phyloP scores from a whole-genome alignment of 2,888 invertebrate genomes.

The Acanthoscelides obtectus region DNA sequence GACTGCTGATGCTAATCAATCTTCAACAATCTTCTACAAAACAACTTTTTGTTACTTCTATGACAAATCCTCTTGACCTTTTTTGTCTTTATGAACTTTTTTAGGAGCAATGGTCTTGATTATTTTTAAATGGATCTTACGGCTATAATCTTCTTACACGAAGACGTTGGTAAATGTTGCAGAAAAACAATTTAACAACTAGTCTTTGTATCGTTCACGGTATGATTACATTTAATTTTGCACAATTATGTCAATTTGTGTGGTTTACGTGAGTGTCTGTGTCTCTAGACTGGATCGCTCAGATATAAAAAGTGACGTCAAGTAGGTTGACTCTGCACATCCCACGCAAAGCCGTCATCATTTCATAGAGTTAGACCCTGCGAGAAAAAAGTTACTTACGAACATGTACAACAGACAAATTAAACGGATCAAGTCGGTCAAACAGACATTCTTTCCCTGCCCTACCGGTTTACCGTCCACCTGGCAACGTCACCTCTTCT shows the following conservation, averaged over 20 bases:
- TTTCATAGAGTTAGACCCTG: too few species aligned
- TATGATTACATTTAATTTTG: background rate
- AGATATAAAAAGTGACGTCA: background rate
- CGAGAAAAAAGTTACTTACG: too few species aligned
- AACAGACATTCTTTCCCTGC: too few species aligned
- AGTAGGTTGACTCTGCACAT: background rate
- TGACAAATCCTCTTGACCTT: background rate
- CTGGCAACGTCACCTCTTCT: too few species aligned
- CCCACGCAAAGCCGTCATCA: too few species aligned
- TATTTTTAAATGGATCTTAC: background rate
- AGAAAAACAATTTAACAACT: background rate
- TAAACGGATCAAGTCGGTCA: too few species aligned
- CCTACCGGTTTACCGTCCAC: too few species aligned
- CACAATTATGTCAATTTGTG: background rate
- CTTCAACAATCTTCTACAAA: too few species aligned
- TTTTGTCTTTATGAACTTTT: background rate
- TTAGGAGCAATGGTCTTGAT: background rate
- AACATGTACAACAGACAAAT: too few species aligned
- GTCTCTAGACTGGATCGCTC: background rate
- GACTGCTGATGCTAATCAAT: too few species aligned
- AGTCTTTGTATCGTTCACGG: background rate
- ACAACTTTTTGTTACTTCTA: background rate
- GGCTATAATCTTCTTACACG: background rate
- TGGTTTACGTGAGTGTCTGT: background rate
- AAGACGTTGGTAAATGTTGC: background rate